A percentile compares a stretch with the other conserved stretches of the same genome.
phyloP scores from a whole-genome alignment of 1,140 invertebrate genomes.

The Gonioctena quinquepunctata region DNA sequence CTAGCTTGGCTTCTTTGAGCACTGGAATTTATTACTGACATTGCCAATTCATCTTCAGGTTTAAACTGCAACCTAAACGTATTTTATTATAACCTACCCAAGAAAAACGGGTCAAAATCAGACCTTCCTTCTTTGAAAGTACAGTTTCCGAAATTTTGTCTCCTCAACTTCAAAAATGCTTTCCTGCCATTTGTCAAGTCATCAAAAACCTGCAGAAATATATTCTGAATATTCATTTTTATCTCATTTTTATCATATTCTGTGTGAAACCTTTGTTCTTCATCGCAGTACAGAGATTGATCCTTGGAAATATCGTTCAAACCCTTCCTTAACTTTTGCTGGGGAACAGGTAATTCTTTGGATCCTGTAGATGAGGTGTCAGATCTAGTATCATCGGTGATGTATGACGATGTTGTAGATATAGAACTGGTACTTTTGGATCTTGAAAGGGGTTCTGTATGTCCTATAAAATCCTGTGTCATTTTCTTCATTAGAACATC shows the following conservation, averaged over 20 bases:
- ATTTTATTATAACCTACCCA: too few relatives aligned
- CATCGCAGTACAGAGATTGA: neutral
- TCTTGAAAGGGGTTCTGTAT: neutral
- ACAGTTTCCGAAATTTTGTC: conserved; percentile 18
- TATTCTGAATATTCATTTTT: conserved; percentile 1
- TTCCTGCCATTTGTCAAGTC: neutral
- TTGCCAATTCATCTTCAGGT: neutral
- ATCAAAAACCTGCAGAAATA: conserved; percentile 8
- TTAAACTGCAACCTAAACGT: conserved; percentile 8
- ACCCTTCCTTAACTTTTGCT: conserved; percentile 1
- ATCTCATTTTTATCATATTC: conserved; percentile 1
- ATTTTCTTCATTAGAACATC: neutral
- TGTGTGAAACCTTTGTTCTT: neutral
- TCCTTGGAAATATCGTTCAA: conserved; percentile 7
- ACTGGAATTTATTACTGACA: conserved; percentile 1
- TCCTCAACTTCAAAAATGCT: conserved; percentile 1
- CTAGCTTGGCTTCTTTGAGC: conserved; percentile 4
- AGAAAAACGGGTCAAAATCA: too few relatives aligned
- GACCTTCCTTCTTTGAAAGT: conserved; percentile 22
- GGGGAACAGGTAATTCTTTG: neutral
- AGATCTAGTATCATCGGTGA: neutral
- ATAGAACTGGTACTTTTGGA: conserved; percentile 3
- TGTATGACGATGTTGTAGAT: conserved; percentile 11
- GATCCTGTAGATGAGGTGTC: neutral
- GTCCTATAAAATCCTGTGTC: neutral